A percentile compares a stretch with the other conserved stretches of the same genome.
These are phyloP conservation scores for Palythoa caribaeorum DNA, from an alignment of 92 coral and sea anemone species.

Conservation along the genomic window DNA sequence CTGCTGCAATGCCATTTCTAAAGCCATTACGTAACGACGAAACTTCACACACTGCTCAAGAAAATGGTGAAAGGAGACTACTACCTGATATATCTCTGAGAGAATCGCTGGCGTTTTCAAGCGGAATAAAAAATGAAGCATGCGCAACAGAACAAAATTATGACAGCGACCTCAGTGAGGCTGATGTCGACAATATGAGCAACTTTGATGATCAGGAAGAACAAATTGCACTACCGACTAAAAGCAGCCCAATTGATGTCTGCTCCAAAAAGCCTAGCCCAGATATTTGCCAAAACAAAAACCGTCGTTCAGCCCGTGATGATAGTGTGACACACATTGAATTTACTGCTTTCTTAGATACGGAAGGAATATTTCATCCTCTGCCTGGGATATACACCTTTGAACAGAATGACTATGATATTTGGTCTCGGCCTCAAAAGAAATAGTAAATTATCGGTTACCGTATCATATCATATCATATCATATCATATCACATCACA, in stretches of 20 bases:
- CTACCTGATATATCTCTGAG: too few relatives aligned
- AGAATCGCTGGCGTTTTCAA: background rate
- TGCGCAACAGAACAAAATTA: background rate
- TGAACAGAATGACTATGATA: constrained; percentile 60
- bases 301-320: background rate
- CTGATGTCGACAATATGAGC: background rate
- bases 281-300: background rate
- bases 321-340: constrained; percentile 34
- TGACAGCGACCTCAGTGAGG: too few relatives aligned
- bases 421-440: constrained; percentile 62
- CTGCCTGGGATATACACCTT: constrained; percentile 67
- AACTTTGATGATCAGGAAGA: background rate
- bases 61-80: background rate
- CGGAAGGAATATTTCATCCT: constrained; percentile 54
- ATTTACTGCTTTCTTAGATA: constrained; percentile 61
- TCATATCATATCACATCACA: background rate
- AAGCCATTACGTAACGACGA: background rate
- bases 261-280: background rate
- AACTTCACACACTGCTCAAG: background rate
- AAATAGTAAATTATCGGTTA: background rate
- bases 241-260: background rate
- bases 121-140: background rate
- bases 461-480: background rate
- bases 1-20: background rate
- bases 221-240: background rate